Evolutionary conservation across 2,797 vertebrate genomes (phyloP), one percentile per base, ranked within the genome.

Genomic region (Gallinago stenura): DNA sequence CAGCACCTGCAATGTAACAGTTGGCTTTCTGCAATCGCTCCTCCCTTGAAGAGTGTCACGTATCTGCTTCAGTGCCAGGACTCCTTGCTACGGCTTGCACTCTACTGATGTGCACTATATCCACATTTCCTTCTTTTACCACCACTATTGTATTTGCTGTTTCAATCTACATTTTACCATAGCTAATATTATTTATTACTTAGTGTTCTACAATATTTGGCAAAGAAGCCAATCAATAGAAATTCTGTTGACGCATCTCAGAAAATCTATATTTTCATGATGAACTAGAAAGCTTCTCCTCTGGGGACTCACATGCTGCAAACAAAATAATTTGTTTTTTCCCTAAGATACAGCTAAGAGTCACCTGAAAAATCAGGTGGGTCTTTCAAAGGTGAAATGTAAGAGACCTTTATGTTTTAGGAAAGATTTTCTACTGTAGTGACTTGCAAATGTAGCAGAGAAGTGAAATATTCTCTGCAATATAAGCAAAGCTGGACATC

Each of bases 111-210:
- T 6, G 35, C 33, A 9, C 43, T 73, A 43, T 77, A 76, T 48
- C 62, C 28, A 28, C 30, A 30, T 82, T 82, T 82, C 25, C 35
- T 43, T 61, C 53, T 69, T 89, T 70, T 79, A 18, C 50, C n/a
- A 51, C 25, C 45, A 28, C 37, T 21, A 4, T 15, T 61, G 50
- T 39, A 46, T 91, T 90, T 96, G 46, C 68, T 73, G 31, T 50
- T 84, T 60, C 78, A 65, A 69, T 89, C 70, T 90, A 39, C 53
- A 65, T 89, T 93, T 90, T 90, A 46, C 72, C 70, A 25, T 93
- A 79, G 35, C 64, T 84, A 81, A 88, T 95, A 75, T 87, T 90
- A 93, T 94, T 91, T 89, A 91, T 95, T 66, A 75, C 78, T 68
- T 86, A n/a, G 30, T 57, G 25, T 90, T 82, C n/a, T 81, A 57